A percentile compares a stretch with the other conserved stretches of the same genome.
These are phyloP conservation scores for Eurystomus gularis DNA, from an alignment of 2,113 vertebrate genomes.

Conservation along the genomic window DNA sequence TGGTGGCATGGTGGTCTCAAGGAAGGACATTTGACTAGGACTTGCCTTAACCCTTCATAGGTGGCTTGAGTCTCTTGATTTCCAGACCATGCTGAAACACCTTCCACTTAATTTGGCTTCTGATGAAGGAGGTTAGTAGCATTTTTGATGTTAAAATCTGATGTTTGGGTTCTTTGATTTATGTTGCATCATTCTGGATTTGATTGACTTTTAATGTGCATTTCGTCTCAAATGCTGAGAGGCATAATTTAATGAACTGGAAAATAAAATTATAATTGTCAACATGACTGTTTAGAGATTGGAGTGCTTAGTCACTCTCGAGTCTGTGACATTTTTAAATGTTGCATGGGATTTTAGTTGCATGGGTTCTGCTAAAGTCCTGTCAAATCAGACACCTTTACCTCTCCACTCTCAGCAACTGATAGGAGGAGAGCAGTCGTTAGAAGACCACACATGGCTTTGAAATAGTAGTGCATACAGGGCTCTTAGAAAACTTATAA, in stretches of 20 bases:
- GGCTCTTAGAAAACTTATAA: neutral
- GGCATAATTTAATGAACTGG: neutral
- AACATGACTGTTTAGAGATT: neutral
- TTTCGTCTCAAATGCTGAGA: neutral
- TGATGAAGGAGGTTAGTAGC: neutral
- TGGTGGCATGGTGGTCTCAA: neutral
- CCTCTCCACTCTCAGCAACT: neutral
- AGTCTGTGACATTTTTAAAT: neutral
- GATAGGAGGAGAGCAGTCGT: neutral
- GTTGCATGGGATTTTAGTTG: neutral
- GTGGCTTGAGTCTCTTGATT: neutral
- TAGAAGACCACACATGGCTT: neutral
- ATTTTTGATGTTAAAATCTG: neutral
- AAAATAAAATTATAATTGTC: conserved; percentile 16
- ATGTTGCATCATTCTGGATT: neutral
- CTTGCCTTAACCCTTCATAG: neutral
- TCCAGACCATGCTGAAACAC: neutral
- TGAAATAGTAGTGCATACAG: neutral
- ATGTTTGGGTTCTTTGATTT: neutral
- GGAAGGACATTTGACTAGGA: neutral
- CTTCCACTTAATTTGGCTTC: neutral
- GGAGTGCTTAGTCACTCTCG: neutral
- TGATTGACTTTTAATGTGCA: neutral
- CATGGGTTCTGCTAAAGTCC: neutral
- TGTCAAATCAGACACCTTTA: neutral